Evolutionary conservation across 2,113 vertebrate species (phyloP).

Genomic region (Eulemur macaco): DNA sequence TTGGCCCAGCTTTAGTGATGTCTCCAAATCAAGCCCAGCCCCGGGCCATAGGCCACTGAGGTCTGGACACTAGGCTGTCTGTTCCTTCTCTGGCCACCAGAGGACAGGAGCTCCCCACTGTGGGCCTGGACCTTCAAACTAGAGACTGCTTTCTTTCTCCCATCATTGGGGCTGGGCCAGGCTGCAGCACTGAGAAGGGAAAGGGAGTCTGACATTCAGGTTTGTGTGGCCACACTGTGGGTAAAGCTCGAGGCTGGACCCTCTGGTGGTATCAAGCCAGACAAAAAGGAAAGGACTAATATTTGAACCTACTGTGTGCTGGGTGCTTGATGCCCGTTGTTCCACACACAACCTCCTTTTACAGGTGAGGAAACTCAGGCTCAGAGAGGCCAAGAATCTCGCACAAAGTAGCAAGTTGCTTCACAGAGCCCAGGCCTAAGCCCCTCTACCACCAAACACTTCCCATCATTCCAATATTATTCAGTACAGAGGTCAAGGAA

Average conservation of each 20-base stretch:
- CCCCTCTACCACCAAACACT: neutral
- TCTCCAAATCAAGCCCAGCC: neutral
- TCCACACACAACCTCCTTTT: neutral
- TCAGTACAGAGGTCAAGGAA: neutral
- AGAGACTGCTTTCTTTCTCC: neutral
- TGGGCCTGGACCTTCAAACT: neutral
- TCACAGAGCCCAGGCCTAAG: neutral
- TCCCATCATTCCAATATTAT: neutral
- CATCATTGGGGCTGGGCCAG: accelerated
- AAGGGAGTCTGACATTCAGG: neutral
- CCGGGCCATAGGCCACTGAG: neutral
- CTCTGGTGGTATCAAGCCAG: neutral
- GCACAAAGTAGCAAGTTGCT: neutral
- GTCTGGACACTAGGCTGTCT: neutral
- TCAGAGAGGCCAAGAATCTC: neutral
- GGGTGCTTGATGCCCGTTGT: neutral
- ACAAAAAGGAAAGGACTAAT: neutral
- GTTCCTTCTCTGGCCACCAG: constrained; percentile 32
- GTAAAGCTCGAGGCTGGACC: neutral
- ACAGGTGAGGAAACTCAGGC: neutral
- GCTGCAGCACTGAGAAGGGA: neutral
- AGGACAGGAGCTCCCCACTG: neutral
- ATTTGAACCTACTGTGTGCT: neutral
- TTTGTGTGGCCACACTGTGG: neutral
- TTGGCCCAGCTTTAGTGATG: neutral